These are phyloP conservation scores for Micropoecilia bifurca DNA, from an alignment of 2,797 vertebrate species.

Conservation along the genomic window DNA sequence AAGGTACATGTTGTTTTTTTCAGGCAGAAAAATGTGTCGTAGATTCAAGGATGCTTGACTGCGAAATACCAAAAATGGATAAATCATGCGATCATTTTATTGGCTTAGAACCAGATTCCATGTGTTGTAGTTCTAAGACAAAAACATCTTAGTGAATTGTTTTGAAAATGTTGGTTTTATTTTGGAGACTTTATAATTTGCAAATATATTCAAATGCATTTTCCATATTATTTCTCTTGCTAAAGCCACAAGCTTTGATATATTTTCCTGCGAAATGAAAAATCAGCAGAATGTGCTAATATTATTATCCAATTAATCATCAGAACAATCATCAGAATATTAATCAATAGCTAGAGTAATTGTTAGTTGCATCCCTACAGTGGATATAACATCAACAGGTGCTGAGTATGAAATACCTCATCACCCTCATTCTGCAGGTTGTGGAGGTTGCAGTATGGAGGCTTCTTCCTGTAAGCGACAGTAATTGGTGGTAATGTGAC, in stretches of 20 bases:
- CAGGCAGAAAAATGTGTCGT: neutral
- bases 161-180: neutral
- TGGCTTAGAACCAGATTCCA: neutral
- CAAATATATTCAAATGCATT: neutral
- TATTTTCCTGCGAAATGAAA: neutral
- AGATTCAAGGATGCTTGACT: neutral
- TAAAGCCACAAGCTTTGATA: neutral
- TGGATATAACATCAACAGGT: slow-evolving; percentile 3
- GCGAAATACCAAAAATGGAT: neutral
- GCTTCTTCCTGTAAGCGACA: slow-evolving; percentile 46
- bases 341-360: too few relatives aligned
- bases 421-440: neutral
- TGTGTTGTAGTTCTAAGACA: neutral
- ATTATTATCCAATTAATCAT: too few relatives aligned
- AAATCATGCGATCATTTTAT: slow-evolving; percentile 26
- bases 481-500: slow-evolving; percentile 63
- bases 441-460: slow-evolving; percentile 7
- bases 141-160: neutral
- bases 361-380: too few relatives aligned
- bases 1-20: neutral
- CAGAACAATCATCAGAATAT: too few relatives aligned
- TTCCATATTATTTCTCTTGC: neutral
- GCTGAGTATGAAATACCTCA: slow-evolving; percentile 21
- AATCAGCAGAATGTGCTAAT: too few relatives aligned
- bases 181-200: neutral